A percentile compares a stretch with the other conserved stretches of the same genome.
Evolutionary conservation across 2,113 vertebrate species (phyloP).

Genomic region (Brachyhypopomus occidentalis): DNA sequence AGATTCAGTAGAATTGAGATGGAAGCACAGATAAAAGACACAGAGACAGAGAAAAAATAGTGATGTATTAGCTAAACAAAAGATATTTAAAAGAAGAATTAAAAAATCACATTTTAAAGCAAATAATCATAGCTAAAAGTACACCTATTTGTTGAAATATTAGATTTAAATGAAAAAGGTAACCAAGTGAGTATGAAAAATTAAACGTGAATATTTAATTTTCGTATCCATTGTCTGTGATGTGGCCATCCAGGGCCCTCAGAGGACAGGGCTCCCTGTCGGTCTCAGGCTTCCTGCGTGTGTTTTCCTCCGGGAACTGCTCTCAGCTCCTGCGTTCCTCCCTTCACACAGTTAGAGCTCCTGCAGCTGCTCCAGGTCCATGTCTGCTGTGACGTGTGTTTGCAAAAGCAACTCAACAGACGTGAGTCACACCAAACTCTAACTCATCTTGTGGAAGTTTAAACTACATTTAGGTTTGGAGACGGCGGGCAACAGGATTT

Average conservation of each 20-base stretch:
- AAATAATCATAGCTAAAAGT: constrained; percentile 10
- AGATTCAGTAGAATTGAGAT: background rate
- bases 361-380: background rate
- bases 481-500: background rate
- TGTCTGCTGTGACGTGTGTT: background rate
- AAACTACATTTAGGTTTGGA: background rate
- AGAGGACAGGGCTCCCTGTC: no score
- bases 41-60: background rate
- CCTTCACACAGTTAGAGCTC: background rate
- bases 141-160: no score
- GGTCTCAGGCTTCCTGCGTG: no score
- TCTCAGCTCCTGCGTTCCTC: background rate
- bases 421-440: background rate
- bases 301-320: background rate
- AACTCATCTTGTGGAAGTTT: background rate
- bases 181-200: no score
- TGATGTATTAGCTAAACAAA: no score
- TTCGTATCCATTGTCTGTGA: no score
- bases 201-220: no score
- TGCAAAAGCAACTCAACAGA: background rate
- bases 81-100: no score
- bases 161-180: no score
- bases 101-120: background rate
- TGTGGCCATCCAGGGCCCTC: no score
- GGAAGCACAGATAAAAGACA: background rate